These are phyloP conservation scores for Gymnodraco acuticeps DNA, from an alignment of 2,797 vertebrate species.

Conservation along the genomic window DNA sequence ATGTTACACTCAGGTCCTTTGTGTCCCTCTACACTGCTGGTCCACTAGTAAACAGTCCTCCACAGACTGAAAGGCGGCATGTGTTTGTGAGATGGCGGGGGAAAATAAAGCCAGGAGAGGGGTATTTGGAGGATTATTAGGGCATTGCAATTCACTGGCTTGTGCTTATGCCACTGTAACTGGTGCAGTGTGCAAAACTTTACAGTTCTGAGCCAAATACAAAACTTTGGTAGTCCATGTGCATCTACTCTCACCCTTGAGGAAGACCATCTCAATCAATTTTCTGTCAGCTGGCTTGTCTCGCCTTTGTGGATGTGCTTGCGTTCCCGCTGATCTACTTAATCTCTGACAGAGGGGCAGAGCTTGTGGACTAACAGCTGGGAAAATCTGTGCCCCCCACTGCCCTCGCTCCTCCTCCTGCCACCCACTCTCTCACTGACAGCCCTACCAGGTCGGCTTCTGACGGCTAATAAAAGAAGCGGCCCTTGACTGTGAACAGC, in stretches of 20 bases:
- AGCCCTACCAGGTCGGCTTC: conserved; percentile 72
- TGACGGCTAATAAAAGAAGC: conserved; percentile 85
- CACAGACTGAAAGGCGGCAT: conserved; percentile 57
- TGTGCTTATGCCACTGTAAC: conserved; percentile 47
- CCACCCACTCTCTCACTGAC: conserved; percentile 60
- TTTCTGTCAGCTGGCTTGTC: conserved; percentile 65
- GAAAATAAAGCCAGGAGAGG: conserved; percentile 58
- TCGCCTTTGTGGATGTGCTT: conserved; percentile 44
- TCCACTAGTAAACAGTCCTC: conserved; percentile 59
- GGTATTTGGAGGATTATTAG: conserved; percentile 66
- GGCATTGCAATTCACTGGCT: conserved; percentile 50
- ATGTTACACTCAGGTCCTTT: conserved; percentile 61
- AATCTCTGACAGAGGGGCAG: conserved; percentile 71
- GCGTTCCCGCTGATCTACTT: conserved; percentile 59
- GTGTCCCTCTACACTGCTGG: conserved; percentile 54
- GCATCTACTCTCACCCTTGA: conserved; percentile 11
- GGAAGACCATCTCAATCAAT: conserved; percentile 43
- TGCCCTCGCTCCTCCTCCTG: conserved; percentile 49
- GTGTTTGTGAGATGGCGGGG: conserved; percentile 65
- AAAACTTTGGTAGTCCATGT: conserved; percentile 12
- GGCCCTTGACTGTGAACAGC: conserved; percentile 83
- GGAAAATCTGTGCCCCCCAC: conserved; percentile 71
- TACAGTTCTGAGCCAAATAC: conserved; percentile 12
- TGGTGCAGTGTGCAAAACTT: conserved; percentile 48
- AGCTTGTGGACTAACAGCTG: conserved; percentile 79